These are phyloP conservation scores for Lysiphlebus fabarum DNA, from an alignment of 1,140 invertebrate species.

Conservation along the genomic window DNA sequence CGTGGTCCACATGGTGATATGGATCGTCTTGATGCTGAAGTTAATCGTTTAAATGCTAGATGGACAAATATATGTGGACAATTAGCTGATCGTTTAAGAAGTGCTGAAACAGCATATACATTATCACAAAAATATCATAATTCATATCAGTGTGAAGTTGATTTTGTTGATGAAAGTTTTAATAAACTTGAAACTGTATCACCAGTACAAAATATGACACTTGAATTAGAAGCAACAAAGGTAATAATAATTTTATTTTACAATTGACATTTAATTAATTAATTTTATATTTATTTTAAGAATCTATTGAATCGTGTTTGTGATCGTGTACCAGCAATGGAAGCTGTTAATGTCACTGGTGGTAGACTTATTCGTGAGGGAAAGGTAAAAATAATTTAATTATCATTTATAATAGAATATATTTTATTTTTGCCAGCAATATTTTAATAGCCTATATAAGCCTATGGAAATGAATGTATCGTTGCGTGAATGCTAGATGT, in stretches of 20 bases:
- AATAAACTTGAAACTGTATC: conserved; percentile 69
- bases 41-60: conserved; percentile 78
- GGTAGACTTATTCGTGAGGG: conserved; percentile 95
- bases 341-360: conserved; percentile 91
- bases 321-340: conserved; percentile 87
- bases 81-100: conserved; percentile 83
- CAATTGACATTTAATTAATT: neutral
- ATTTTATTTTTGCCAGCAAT: too few species aligned
- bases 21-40: conserved; percentile 89
- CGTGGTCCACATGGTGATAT: conserved; percentile 75
- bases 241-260: conserved; percentile 53
- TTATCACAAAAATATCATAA: conserved; percentile 83
- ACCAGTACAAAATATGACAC: conserved; percentile 68
- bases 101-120: conserved; percentile 81
- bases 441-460: conserved; percentile 21
- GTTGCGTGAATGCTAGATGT: conserved; percentile 31
- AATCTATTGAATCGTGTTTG: conserved; percentile 85
- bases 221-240: conserved; percentile 75
- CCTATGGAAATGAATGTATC: conserved; percentile 32
- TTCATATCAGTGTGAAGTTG: conserved; percentile 80
- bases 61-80: conserved; percentile 91
- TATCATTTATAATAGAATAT: conserved; percentile 22
- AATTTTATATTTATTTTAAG: conserved; percentile 57
- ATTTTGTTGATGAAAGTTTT: conserved; percentile 81
- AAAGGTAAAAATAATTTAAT: conserved; percentile 72